phyloP scores from a whole-genome alignment of 2,888 invertebrate species.

The Coremacera marginata region DNA sequence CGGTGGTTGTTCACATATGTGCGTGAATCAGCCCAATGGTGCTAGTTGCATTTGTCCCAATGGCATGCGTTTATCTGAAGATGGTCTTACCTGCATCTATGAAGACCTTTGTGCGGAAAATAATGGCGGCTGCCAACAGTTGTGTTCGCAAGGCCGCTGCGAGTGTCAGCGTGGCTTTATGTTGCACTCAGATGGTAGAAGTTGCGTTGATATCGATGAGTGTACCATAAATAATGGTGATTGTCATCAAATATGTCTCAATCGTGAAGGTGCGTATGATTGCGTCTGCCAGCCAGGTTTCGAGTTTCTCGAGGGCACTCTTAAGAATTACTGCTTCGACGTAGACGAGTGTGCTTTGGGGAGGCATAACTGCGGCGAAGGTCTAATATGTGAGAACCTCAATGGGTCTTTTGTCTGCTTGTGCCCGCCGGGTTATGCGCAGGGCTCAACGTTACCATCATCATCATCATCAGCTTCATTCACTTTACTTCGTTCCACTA shows the following conservation, averaged over 20 bases:
- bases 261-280: constrained; percentile 70
- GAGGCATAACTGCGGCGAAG: constrained; percentile 58
- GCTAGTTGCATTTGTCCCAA: constrained; percentile 67
- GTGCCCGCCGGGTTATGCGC: constrained; percentile 70
- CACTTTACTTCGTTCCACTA: constrained; percentile 3
- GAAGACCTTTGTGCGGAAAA: constrained; percentile 71
- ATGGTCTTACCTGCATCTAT: constrained; percentile 67
- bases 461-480: constrained; percentile 33
- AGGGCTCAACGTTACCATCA: constrained; percentile 54
- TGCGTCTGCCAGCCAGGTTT: constrained; percentile 72
- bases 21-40: constrained; percentile 71
- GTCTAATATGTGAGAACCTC: constrained; percentile 64
- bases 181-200: constrained; percentile 68
- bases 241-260: constrained; percentile 69
- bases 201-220: constrained; percentile 72
- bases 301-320: constrained; percentile 55
- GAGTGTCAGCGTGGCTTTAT: constrained; percentile 66
- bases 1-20: constrained; percentile 73
- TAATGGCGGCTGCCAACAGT: constrained; percentile 75
- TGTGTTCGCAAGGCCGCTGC: constrained; percentile 70
- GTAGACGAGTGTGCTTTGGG: constrained; percentile 71
- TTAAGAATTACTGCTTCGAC: constrained; percentile 61
- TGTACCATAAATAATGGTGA: constrained; percentile 69
- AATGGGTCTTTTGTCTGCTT: constrained; percentile 69
- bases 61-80: constrained; percentile 67